Evolutionary conservation across 2,797 vertebrate genomes (phyloP), one percentile per base, ranked within the genome.

Genomic region (Sciurus carolinensis): DNA sequence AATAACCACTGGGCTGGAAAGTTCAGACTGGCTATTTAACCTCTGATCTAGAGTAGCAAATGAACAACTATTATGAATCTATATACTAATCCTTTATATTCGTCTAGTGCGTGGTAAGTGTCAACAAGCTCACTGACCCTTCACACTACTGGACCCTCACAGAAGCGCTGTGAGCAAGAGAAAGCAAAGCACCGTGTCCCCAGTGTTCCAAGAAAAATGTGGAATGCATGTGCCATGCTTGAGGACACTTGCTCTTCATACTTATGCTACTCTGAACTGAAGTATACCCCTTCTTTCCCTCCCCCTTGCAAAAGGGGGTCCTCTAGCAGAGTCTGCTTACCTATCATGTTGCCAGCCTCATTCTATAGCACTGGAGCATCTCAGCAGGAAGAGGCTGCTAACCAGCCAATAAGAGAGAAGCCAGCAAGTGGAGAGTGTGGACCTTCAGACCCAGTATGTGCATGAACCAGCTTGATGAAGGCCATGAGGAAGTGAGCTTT

Each of bases 81-180:
- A 22, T 87, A 67, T 88, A 90, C 92, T 96, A 96, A 94, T n/a
- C 79, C 76, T 96, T 93, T 87, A 67, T 90, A 28, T 95, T 92
- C 93, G 77, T 96, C 81, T 77, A 89, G 82, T 84, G 62, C 71
- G 54, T 76, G 95, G 12, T 93, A 82, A 95, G 66, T 94, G 44
- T 76, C 47, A 64, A 36, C 17, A 28, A 91, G 82, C 62, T 96
- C 44, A 76, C 87, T 52, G 69, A 94, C 50, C 85, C 66, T 30
- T 69, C 77, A 95, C 72, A 66, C 76, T 18, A 14, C 33, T 36
- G 84, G 57, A 92, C 72, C 72, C 36, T 95, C 92, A 87, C 84
- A 92, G 81, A 67, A 96, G 69, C 57, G 77, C 80, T 79, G 66
- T 84, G 50, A 97, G 33, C 73, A 93, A 94, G 42, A 85, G 59